Evolutionary conservation across 2,888 invertebrate genomes (phyloP).

Genomic region (Leucoma salicis): DNA sequence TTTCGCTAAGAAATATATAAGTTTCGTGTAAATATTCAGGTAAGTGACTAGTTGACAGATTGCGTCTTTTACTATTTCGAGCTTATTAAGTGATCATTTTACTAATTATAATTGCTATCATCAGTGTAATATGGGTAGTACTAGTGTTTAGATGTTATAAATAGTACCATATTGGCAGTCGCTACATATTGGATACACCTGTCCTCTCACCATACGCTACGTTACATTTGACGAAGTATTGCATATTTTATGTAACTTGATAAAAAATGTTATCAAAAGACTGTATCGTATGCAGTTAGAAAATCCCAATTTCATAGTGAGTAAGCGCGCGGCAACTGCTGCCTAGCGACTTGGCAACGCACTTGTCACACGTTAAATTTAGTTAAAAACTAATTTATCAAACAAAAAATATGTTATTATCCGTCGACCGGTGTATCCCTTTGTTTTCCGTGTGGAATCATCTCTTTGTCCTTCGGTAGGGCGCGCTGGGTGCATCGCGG

Average conservation of each 20-base stretch:
- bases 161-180: slow-evolving; percentile 46
- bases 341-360: slow-evolving; percentile 67
- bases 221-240: slow-evolving; percentile 23
- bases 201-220: slow-evolving; percentile 49
- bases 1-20: slow-evolving; percentile 61
- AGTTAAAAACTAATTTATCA: slow-evolving; percentile 51
- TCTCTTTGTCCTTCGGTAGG: slow-evolving; percentile 76
- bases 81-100: slow-evolving; percentile 55
- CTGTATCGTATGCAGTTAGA: slow-evolving; percentile 47
- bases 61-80: slow-evolving; percentile 73
- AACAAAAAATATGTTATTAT: slow-evolving; percentile 57
- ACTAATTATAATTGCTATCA: slow-evolving; percentile 52
- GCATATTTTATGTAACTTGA: slow-evolving; percentile 36
- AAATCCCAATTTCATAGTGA: slow-evolving; percentile 65
- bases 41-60: slow-evolving; percentile 76
- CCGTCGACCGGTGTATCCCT: slow-evolving; percentile 68
- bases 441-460: slow-evolving; percentile 76
- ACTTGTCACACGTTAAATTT: slow-evolving; percentile 48
- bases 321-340: slow-evolving; percentile 58
- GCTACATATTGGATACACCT: slow-evolving; percentile 39
- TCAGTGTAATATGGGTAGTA: slow-evolving; percentile 28
- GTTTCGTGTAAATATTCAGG: slow-evolving; percentile 74
- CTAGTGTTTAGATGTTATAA: slow-evolving; percentile 27
- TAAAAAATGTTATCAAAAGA: slow-evolving; percentile 45
- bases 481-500: slow-evolving; percentile 70